Conservation (phyloP, 2,113 vertebrate species). For the Esox niger region DNA sequence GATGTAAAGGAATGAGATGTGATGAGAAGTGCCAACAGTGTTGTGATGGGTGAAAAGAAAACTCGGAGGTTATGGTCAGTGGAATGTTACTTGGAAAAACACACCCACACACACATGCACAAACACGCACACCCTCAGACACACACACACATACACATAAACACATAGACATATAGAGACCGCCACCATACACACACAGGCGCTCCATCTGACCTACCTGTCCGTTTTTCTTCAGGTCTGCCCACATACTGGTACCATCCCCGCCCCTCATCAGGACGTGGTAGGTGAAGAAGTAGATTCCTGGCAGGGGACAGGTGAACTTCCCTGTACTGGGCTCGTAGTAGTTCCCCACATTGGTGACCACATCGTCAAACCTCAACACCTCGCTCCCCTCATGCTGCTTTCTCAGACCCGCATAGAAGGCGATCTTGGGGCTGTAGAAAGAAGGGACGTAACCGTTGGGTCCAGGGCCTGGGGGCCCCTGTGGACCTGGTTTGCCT, state of each 20-base stretch:
- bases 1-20: slow-evolving; percentile 58
- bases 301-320: slow-evolving; percentile 93
- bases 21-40: slow-evolving; percentile 49
- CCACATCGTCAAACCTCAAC: slow-evolving; percentile 94
- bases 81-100: slow-evolving; percentile 4
- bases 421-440: slow-evolving; percentile 93
- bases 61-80: slow-evolving; percentile 42
- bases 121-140: neutral
- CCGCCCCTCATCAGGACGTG: slow-evolving; percentile 97
- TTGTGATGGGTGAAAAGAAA: slow-evolving; percentile 42
- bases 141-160: neutral
- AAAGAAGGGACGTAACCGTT: slow-evolving; percentile 85
- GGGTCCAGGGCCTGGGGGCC: slow-evolving; percentile 85
- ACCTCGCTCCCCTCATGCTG: slow-evolving; percentile 93
- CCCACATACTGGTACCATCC: slow-evolving; percentile 96
- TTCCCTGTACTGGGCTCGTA: slow-evolving; percentile 94
- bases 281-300: slow-evolving; percentile 97
- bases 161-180: neutral
- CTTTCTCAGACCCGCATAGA: slow-evolving; percentile 90
- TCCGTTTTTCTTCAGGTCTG: slow-evolving; percentile 92
- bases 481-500: slow-evolving; percentile 86
- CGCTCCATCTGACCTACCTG: slow-evolving; percentile 70
- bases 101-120: slow-evolving; percentile 9
- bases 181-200: slow-evolving; percentile 9
- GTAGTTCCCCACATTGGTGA: slow-evolving; percentile 97